These are phyloP conservation scores for Andrena bucephala DNA, from an alignment of 2,888 invertebrate species.

Conservation along the genomic window DNA sequence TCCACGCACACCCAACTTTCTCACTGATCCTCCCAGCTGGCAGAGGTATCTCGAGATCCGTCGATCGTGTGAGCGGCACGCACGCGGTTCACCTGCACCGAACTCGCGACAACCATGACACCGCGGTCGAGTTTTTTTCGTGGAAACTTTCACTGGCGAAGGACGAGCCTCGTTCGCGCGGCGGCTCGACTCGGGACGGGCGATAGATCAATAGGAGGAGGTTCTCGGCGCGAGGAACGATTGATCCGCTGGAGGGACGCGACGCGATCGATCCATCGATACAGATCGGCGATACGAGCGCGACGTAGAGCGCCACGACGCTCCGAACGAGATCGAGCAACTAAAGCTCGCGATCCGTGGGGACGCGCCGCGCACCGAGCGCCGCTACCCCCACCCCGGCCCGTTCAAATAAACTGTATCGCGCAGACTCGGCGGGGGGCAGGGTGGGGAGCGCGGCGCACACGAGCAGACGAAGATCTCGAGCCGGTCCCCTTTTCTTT, in stretches of 20 bases:
- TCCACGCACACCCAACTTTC: slow-evolving; percentile 36
- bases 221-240: slow-evolving; percentile 33
- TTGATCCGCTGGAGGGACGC: slow-evolving; percentile 31
- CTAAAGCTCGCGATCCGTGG: slow-evolving; percentile 80
- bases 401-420: slow-evolving; percentile 78
- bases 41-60: slow-evolving; percentile 19
- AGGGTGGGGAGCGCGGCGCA: slow-evolving; percentile 20
- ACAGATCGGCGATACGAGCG: slow-evolving; percentile 28
- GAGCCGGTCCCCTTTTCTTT: slow-evolving; percentile 38
- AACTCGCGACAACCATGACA: slow-evolving; percentile 48
- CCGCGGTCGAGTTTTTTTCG: slow-evolving; percentile 16
- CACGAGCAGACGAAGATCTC: slow-evolving; percentile 42
- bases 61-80: slow-evolving; percentile 39
- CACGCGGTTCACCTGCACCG: slow-evolving; percentile 59
- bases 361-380: slow-evolving; percentile 71
- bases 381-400: slow-evolving; percentile 48
- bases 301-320: slow-evolving; percentile 77
- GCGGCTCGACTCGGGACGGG: not conserved
- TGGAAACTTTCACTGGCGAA: slow-evolving; percentile 27
- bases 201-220: slow-evolving; percentile 7
- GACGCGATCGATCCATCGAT: slow-evolving; percentile 61
- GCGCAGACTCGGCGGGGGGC: slow-evolving; percentile 69
- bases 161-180: slow-evolving; percentile 1
- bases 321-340: slow-evolving; percentile 82
- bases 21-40: slow-evolving; percentile 15